Evolutionary conservation across 2,797 vertebrate species (phyloP).

Genomic region (Eulemur albifrons): DNA sequence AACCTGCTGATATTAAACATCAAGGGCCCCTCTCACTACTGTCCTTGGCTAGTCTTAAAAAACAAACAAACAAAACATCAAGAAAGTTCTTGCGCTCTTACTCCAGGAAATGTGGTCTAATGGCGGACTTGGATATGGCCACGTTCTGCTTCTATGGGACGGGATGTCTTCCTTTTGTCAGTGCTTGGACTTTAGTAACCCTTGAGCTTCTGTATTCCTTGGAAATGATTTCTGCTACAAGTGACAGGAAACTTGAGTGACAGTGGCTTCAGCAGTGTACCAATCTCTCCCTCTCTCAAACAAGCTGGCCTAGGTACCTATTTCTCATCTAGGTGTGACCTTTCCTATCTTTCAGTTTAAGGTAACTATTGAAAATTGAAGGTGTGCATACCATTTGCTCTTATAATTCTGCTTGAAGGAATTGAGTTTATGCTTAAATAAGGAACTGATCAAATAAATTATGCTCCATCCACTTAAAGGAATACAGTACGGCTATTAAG

Average conservation of each 20-base stretch:
- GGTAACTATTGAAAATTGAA: neutral
- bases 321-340: neutral
- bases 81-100: neutral
- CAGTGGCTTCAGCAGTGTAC: neutral
- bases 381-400: neutral
- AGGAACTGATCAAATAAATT: neutral
- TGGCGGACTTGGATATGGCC: no score
- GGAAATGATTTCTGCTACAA: neutral
- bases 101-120: no score
- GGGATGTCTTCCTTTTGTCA: neutral
- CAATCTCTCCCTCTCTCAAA: neutral
- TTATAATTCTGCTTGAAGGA: neutral
- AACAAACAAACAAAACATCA: no score
- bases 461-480: neutral
- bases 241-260: neutral
- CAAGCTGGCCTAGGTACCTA: neutral
- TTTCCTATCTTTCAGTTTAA: neutral
- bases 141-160: neutral
- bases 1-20: neutral
- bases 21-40: neutral
- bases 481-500: neutral
- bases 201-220: neutral
- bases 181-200: neutral
- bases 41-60: no score
- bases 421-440: neutral